Evolutionary conservation across 2,113 vertebrate genomes (phyloP).

Genomic region (Gallinago media): DNA sequence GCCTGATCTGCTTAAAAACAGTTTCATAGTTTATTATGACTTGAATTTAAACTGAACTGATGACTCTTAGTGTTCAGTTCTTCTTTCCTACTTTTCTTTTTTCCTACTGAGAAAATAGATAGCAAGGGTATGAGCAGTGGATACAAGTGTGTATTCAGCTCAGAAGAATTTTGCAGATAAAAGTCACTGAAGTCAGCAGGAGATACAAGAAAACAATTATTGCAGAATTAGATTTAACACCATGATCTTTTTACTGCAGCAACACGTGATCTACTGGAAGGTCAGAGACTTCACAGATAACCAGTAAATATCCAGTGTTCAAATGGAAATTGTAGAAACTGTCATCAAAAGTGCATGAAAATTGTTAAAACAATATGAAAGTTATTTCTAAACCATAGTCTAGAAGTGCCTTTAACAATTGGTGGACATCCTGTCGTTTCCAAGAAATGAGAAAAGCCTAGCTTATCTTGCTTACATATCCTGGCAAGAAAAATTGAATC

Average conservation of each 20-base stretch:
- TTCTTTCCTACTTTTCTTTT: neutral
- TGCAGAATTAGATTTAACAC: neutral
- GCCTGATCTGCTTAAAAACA: neutral
- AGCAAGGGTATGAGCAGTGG: neutral
- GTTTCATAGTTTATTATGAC: neutral
- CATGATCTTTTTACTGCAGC: neutral
- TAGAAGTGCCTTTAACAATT: neutral
- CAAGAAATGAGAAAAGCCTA: neutral
- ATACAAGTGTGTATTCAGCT: neutral
- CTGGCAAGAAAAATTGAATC: neutral
- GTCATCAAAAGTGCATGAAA: neutral
- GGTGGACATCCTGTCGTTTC: neutral
- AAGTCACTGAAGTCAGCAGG: neutral
- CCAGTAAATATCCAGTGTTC: neutral
- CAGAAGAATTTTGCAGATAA: neutral
- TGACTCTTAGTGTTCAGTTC: neutral
- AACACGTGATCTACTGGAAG: accelerated
- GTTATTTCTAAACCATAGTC: neutral
- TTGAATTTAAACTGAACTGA: neutral
- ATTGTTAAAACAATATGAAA: neutral
- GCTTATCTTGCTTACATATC: neutral
- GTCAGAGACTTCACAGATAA: neutral
- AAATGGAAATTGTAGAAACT: neutral
- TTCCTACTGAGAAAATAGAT: neutral
- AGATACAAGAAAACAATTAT: neutral